Evolutionary conservation across 2,113 vertebrate species (phyloP).

Genomic region (Centropus unirufus): DNA sequence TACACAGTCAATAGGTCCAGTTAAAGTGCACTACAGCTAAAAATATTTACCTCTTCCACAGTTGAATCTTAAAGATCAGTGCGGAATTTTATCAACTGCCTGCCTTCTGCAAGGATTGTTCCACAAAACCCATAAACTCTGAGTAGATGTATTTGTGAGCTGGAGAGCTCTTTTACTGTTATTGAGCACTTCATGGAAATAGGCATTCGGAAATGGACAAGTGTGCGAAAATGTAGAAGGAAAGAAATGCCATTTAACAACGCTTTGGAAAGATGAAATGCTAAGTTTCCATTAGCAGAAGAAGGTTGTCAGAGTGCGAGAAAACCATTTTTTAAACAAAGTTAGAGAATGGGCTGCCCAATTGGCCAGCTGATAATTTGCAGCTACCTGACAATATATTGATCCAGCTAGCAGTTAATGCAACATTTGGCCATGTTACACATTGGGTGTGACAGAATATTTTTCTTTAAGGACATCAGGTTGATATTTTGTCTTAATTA

Average conservation of each 20-base stretch:
- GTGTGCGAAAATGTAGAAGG: background rate
- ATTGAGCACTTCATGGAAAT: background rate
- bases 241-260: background rate
- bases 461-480: background rate
- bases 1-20: background rate
- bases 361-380: constrained; percentile 44
- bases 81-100: background rate
- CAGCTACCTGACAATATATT: constrained; percentile 22
- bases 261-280: background rate
- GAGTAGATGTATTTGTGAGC: background rate
- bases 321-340: background rate
- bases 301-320: background rate
- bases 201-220: background rate
- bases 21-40: background rate
- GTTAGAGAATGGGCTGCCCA: background rate
- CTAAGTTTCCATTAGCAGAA: background rate
- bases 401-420: constrained; percentile 49
- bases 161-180: background rate
- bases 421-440: constrained; percentile 8
- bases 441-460: background rate
- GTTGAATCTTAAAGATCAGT: background rate
- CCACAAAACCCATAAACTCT: background rate
- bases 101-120: background rate
- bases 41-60: background rate
- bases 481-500: background rate